A percentile compares a stretch with the other conserved stretches of the same genome.
phyloP scores from a whole-genome alignment of 2,113 vertebrate species.

The Podarcis raffonei region DNA sequence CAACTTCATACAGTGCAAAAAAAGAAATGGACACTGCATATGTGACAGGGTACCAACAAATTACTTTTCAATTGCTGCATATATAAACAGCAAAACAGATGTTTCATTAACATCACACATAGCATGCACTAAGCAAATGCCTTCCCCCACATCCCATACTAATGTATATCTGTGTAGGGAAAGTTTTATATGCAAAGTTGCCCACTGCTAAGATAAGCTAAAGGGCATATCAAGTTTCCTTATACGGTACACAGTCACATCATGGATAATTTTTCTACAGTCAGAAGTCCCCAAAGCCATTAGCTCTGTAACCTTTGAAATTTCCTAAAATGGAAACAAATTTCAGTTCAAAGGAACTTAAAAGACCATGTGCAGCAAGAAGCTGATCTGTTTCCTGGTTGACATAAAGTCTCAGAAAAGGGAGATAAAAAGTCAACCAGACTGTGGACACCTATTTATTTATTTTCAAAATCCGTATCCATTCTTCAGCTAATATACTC shows the following conservation, averaged over 20 bases:
- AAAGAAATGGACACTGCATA: background rate
- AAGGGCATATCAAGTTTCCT: background rate
- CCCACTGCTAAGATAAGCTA: background rate
- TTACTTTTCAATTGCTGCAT: background rate
- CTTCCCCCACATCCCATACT: background rate
- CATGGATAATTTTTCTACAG: background rate
- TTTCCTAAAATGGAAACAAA: background rate
- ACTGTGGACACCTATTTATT: background rate
- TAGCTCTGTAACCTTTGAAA: background rate
- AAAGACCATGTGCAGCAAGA: background rate
- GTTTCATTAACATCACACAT: background rate
- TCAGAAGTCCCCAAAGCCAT: background rate
- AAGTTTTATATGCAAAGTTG: background rate
- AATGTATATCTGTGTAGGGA: background rate
- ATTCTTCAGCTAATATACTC: too few species aligned
- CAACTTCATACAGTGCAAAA: background rate
- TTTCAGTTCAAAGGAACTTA: background rate
- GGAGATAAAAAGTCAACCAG: background rate
- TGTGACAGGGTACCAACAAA: background rate
- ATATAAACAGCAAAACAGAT: background rate
- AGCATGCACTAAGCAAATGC: background rate
- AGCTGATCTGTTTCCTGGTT: background rate
- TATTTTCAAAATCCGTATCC: too few species aligned
- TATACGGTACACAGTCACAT: background rate
- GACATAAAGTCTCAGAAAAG: background rate